Evolutionary conservation across 2,888 invertebrate genomes (phyloP), one percentile per base, ranked within the genome.

Genomic region (Junonia oenone): DNA sequence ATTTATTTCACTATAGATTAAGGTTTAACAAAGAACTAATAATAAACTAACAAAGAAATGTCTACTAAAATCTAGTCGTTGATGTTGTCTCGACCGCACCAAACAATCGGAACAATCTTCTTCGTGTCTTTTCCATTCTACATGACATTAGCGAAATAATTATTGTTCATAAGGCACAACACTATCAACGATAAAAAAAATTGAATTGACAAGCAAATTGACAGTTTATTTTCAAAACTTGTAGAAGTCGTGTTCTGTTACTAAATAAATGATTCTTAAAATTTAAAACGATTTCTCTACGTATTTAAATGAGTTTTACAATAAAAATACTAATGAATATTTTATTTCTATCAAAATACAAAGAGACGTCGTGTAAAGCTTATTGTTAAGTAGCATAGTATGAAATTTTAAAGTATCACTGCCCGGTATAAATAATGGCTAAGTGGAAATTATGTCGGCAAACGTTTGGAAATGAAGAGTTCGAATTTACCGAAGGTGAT

Each of bases 371-470:
- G 9, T 11, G 4, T 17, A 6, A 38, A 49, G 13, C 31, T 19
- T 51, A 13, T 26, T 22, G 8, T 43, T 43, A 43, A 13, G 26
- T 43, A 9, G 43, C 13, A 6, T 6, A 11, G 6, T 43, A 43
- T n/a, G 26, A 27, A 49, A 15, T 19, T 31, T 26, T 51, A 6
- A 17, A 11, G n/a, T 9, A 4, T 22, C 15, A 31, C 15, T 37
- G n/a, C 17, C 13, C 4, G n/a, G 15, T 45, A 26, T 45, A 14
- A 19, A 75, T 64, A 63, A 89, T 89, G 87, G 67, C 78, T 51
- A 78, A 76, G 62, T 90, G 89, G 89, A 87, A 81, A 65, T 61
- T 90, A 67, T 67, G 64, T 61, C 78, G 87, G 11, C 76, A 78
- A 71, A 56, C 58, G 17, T 82, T 68, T 68, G 83, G 83, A 17